Evolutionary conservation across 2,113 vertebrate genomes (phyloP).

Genomic region (Larimichthys crocea): DNA sequence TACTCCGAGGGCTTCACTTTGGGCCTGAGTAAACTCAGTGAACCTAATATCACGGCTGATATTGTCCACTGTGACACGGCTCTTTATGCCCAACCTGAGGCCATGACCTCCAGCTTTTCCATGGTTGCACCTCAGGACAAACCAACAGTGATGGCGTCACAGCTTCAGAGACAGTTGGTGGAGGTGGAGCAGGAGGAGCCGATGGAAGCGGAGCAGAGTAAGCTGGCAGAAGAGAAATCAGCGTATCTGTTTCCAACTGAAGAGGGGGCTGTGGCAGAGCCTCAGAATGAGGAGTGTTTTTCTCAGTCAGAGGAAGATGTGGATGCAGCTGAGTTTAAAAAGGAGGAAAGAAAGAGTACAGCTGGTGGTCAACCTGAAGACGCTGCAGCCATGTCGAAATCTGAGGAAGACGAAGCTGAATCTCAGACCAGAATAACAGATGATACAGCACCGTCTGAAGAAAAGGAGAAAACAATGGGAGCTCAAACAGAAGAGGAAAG

Average conservation of each 20-base stretch:
- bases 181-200: neutral
- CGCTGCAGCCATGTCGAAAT: neutral
- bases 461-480: constrained; percentile 1
- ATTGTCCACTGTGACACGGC: constrained; percentile 72
- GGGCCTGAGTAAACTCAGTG: constrained; percentile 63
- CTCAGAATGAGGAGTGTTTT: neutral
- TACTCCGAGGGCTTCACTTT: constrained; percentile 71
- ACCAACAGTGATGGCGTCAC: constrained; percentile 39
- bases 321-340: neutral
- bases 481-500: constrained; percentile 10
- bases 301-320: constrained; percentile 7
- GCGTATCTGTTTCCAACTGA: constrained; percentile 8
- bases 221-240: neutral
- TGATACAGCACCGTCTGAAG: neutral
- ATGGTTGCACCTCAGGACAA: constrained; percentile 56
- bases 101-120: constrained; percentile 31
- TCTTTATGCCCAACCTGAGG: constrained; percentile 66
- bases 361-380: neutral
- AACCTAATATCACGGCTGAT: constrained; percentile 70
- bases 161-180: constrained; percentile 47
- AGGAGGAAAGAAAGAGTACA: neutral
- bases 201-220: constrained; percentile 13
- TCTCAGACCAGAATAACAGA: neutral
- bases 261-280: neutral
- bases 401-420: constrained; percentile 36